Evolutionary conservation across 2,888 invertebrate species (phyloP).

Genomic region (Coronaproctus castanopsis): DNA sequence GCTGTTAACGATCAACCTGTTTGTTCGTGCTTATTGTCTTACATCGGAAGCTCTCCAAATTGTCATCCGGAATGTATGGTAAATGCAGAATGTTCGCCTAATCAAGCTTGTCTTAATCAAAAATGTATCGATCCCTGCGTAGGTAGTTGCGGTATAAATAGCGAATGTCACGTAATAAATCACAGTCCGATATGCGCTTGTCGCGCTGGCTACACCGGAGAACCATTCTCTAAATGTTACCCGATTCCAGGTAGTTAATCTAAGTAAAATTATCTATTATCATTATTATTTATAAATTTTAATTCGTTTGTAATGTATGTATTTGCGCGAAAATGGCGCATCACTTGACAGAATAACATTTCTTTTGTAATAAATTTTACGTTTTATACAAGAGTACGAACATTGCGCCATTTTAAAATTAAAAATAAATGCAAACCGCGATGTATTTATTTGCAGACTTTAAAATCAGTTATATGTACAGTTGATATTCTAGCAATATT

Average conservation of each 20-base stretch:
- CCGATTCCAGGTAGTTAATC: slow-evolving; percentile 15
- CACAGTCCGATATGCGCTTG: slow-evolving; percentile 39
- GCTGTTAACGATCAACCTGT: slow-evolving; percentile 33
- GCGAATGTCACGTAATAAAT: slow-evolving; percentile 35
- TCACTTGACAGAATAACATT: too few relatives aligned
- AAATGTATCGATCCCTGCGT: slow-evolving; percentile 40
- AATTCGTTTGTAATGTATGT: too few relatives aligned
- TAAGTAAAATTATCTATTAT: too few relatives aligned
- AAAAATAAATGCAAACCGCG: too few relatives aligned
- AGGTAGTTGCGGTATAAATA: slow-evolving; percentile 34
- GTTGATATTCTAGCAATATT: too few relatives aligned
- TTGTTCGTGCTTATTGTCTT: slow-evolving; percentile 36
- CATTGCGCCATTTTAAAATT: too few relatives aligned
- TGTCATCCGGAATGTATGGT: slow-evolving; percentile 38
- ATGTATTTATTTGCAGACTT: too few relatives aligned
- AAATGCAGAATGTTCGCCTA: slow-evolving; percentile 34
- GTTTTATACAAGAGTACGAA: too few relatives aligned
- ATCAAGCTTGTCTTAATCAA: slow-evolving; percentile 36
- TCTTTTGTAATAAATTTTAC: too few relatives aligned
- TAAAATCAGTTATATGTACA: too few relatives aligned
- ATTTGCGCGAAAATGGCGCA: too few relatives aligned
- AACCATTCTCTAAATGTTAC: slow-evolving; percentile 43
- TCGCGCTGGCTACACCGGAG: slow-evolving; percentile 30
- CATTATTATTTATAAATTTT: too few relatives aligned
- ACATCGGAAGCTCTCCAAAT: slow-evolving; percentile 35